Evolutionary conservation across 2,888 invertebrate species (phyloP).

Genomic region (Leucoma salicis): DNA sequence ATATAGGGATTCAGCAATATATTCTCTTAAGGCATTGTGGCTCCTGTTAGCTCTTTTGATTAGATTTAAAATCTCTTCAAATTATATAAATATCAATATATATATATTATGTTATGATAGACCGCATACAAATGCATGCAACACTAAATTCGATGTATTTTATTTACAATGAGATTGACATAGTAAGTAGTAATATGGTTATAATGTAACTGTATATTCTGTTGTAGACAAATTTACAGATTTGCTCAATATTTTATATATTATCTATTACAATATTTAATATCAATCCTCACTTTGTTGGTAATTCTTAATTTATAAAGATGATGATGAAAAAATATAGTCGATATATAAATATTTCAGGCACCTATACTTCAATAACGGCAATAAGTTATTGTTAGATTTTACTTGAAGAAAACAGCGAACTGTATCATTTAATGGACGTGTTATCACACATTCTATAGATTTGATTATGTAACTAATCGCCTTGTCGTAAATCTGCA

Average conservation of each 20-base stretch:
- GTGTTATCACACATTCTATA: constrained; percentile 56
- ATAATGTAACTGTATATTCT: constrained; percentile 29
- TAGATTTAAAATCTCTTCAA: constrained; percentile 9
- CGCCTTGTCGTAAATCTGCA: constrained; percentile 69
- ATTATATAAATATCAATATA: constrained; percentile 3
- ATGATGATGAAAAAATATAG: constrained; percentile 69
- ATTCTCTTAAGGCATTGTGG: constrained; percentile 25
- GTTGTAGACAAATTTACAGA: constrained; percentile 31
- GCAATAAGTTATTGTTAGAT: constrained; percentile 53
- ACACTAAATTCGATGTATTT: constrained; percentile 36
- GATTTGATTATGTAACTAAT: constrained; percentile 49
- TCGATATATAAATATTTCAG: constrained; percentile 59
- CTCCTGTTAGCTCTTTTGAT: constrained; percentile 10
- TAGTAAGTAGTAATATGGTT: constrained; percentile 6
- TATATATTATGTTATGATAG: constrained; percentile 4
- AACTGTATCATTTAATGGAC: constrained; percentile 63
- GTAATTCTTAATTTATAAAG: too few relatives aligned
- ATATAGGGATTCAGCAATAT: constrained; percentile 14
- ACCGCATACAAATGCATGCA: constrained; percentile 15
- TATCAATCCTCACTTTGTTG: constrained; percentile 40
- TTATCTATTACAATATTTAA: constrained; percentile 44
- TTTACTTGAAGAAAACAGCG: constrained; percentile 47
- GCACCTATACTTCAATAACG: constrained; percentile 65
- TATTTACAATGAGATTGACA: constrained; percentile 32
- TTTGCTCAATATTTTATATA: constrained; percentile 32